phyloP scores from a whole-genome alignment of 2,888 invertebrate species.

The Melinaea menophilus region DNA sequence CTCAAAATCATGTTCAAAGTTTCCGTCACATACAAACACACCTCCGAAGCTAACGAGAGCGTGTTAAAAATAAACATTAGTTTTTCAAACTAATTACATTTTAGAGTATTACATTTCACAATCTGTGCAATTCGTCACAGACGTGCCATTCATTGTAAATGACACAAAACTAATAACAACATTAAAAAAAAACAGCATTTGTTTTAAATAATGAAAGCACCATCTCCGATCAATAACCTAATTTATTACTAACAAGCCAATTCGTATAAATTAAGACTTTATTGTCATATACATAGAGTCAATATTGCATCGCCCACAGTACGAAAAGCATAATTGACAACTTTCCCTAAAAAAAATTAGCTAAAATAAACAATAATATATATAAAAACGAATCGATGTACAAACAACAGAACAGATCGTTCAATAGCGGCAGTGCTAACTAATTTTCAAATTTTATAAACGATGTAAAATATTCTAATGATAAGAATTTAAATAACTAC shows the following conservation, averaged over 20 bases:
- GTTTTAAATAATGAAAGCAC: conserved; percentile 1
- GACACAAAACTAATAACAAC: neutral
- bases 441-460: neutral
- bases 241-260: conserved; percentile 19
- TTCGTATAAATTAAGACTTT: conserved; percentile 14
- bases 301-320: conserved; percentile 6
- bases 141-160: neutral
- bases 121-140: neutral
- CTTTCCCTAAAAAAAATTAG: conserved; percentile 21
- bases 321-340: conserved; percentile 19
- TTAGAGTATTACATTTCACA: neutral
- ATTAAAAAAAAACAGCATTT: neutral
- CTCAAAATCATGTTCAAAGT: no score
- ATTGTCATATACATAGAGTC: conserved; percentile 15
- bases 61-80: neutral
- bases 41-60: no score
- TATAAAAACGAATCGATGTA: conserved; percentile 14
- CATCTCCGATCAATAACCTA: conserved; percentile 11
- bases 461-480: neutral
- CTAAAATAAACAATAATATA: conserved; percentile 13
- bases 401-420: neutral
- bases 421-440: conserved; percentile 15
- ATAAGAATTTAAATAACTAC: no score
- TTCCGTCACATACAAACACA: no score
- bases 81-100: neutral